A percentile compares a stretch with the other conserved stretches of the same genome.
phyloP scores from a whole-genome alignment of 2,888 invertebrate species.

The Pantelozetes paolii region DNA sequence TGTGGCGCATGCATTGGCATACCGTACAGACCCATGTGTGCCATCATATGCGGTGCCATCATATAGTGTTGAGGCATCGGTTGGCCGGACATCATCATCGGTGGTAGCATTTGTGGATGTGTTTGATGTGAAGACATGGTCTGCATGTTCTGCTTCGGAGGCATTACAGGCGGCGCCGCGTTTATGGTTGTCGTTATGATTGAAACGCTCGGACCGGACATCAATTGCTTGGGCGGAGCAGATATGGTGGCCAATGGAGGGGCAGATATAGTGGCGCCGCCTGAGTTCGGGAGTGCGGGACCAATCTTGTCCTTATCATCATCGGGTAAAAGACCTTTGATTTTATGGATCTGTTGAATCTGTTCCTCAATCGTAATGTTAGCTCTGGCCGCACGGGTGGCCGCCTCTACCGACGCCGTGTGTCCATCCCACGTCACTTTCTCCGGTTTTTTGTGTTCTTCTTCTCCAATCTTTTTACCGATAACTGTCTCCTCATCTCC shows the following conservation, averaged over 20 bases:
- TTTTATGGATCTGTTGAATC: conserved; percentile 71
- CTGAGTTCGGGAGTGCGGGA: conserved; percentile 56
- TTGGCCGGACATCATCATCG: conserved; percentile 22
- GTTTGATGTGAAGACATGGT: neutral
- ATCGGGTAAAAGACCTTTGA: conserved; percentile 86
- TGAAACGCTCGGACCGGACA: conserved; percentile 54
- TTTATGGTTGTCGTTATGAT: conserved; percentile 49
- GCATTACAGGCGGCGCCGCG: conserved; percentile 44
- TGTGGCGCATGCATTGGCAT: conserved; percentile 52
- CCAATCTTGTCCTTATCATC: conserved; percentile 97
- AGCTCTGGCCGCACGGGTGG: conserved; percentile 85
- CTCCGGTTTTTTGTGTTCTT: conserved; percentile 50
- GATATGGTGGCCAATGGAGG: conserved; percentile 53
- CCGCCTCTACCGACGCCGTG: conserved; percentile 92
- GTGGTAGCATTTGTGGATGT: conserved; percentile 33
- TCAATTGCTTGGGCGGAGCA: conserved; percentile 50
- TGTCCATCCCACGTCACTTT: conserved; percentile 96
- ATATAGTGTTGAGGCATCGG: conserved; percentile 41
- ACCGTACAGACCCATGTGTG: conserved; percentile 53
- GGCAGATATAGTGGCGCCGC: conserved; percentile 46
- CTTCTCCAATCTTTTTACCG: conserved; percentile 75
- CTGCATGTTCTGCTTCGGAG: conserved; percentile 47
- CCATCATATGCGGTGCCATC: conserved; percentile 58
- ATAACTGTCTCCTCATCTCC: conserved; percentile 98
- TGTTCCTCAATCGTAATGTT: conserved; percentile 94